Evolutionary conservation across 2,888 invertebrate species (phyloP).

Genomic region (Melanotus villosus): DNA sequence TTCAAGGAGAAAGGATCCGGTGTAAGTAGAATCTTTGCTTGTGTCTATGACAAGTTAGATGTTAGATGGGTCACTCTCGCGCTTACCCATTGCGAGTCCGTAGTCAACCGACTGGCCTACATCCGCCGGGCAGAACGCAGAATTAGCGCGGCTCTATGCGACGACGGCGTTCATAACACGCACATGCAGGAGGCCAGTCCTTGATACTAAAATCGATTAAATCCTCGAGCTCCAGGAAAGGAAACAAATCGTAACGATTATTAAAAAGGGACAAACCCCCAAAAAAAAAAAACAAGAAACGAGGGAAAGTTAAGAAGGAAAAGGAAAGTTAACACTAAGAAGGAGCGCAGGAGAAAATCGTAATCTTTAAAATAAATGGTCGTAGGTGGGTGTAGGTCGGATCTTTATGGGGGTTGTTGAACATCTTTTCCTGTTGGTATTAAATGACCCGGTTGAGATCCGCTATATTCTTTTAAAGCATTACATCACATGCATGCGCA

Average conservation of each 20-base stretch:
- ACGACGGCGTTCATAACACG: constrained; percentile 42
- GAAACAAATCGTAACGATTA: no score
- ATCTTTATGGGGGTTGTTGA: no score
- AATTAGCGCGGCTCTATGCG: constrained; percentile 40
- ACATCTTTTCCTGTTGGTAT: no score
- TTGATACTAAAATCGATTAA: constrained; percentile 33
- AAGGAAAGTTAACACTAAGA: no score
- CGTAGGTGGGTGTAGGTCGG: no score
- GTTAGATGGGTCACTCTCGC: constrained; percentile 34
- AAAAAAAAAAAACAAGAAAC: no score
- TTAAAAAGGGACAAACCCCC: no score
- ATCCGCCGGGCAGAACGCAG: constrained; percentile 41
- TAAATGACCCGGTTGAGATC: no score
- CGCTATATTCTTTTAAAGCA: no score
- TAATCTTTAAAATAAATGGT: no score
- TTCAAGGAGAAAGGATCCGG: constrained; percentile 42
- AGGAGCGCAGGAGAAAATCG: no score
- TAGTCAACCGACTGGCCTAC: constrained; percentile 41
- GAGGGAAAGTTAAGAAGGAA: no score
- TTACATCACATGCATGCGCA: constrained; percentile 42
- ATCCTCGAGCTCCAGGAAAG: constrained; percentile 9
- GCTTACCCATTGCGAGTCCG: constrained; percentile 14
- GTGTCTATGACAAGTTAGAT: constrained; percentile 22
- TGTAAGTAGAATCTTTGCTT: constrained; percentile 20
- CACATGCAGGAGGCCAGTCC: constrained; percentile 23